Evolutionary conservation across 1,140 invertebrate genomes (phyloP).

Genomic region (Phocides pigmalion): DNA sequence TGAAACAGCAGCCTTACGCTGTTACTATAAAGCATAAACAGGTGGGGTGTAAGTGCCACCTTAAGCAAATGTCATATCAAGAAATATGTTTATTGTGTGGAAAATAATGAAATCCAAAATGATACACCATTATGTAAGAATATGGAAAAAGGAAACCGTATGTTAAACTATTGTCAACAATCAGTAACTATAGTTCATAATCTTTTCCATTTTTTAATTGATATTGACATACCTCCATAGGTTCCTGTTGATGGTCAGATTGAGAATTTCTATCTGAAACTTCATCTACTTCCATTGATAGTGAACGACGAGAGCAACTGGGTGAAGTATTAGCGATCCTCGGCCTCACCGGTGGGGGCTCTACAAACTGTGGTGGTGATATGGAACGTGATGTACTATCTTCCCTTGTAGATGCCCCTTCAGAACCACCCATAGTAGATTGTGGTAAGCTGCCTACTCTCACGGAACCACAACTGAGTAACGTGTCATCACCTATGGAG

Average conservation of each 20-base stretch:
- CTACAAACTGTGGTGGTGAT: conserved; percentile 75
- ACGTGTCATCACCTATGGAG: conserved; percentile 76
- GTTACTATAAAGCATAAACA: too few relatives aligned
- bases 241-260: conserved; percentile 68
- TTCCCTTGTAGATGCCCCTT: conserved; percentile 66
- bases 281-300: conserved; percentile 80
- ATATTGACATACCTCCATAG: conserved; percentile 71
- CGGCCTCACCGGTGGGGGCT: conserved; percentile 68
- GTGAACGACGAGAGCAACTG: conserved; percentile 71
- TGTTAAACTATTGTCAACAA: too few relatives aligned
- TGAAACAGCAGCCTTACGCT: too few relatives aligned
- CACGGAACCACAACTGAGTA: conserved; percentile 74
- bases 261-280: conserved; percentile 75
- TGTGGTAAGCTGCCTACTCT: conserved; percentile 65
- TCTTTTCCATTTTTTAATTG: too few relatives aligned
- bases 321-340: conserved; percentile 69
- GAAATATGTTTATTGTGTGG: too few relatives aligned
- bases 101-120: too few relatives aligned
- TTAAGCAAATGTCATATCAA: too few relatives aligned
- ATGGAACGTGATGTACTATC: conserved; percentile 75
- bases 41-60: too few relatives aligned
- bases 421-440: conserved; percentile 64
- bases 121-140: too few relatives aligned
- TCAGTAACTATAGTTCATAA: too few relatives aligned
- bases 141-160: too few relatives aligned